phyloP scores from a whole-genome alignment of 53 echinoderm and acorn worm genomes.

The Echinarachnius parma region DNA sequence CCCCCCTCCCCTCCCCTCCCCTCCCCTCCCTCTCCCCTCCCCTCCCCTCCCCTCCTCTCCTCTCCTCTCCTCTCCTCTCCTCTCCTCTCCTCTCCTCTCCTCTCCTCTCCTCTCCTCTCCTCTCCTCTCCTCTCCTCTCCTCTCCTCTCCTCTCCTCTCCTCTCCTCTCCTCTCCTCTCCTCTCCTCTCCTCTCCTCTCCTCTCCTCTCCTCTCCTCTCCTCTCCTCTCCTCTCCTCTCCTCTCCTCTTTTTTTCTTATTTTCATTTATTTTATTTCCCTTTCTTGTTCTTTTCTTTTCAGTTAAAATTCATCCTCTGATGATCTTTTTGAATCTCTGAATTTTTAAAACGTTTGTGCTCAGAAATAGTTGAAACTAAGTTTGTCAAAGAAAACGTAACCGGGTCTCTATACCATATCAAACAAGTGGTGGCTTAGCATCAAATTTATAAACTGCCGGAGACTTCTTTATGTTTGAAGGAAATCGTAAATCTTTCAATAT shows the following conservation, averaged over 20 bases:
- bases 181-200: constrained; percentile 6
- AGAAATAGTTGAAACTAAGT: too few species aligned
- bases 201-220: constrained; percentile 6
- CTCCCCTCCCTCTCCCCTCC: not conserved
- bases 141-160: constrained; percentile 6
- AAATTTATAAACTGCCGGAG: too few species aligned
- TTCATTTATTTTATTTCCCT: too few species aligned
- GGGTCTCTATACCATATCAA: too few species aligned
- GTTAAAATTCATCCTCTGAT: too few species aligned
- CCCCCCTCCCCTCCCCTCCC: not conserved
- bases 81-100: constrained; percentile 6
- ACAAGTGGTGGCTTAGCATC: too few species aligned
- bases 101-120: constrained; percentile 6
- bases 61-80: constrained; percentile 6
- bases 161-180: constrained; percentile 6
- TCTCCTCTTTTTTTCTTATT: too few species aligned
- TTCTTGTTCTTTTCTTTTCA: not conserved
- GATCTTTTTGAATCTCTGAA: too few species aligned
- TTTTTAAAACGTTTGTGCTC: too few species aligned
- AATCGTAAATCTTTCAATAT: too few species aligned
- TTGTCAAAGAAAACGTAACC: too few species aligned
- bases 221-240: constrained; percentile 6
- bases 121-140: constrained; percentile 6
- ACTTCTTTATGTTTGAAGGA: too few species aligned
- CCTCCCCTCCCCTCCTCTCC: constrained; percentile 1